Evolutionary conservation across 2,797 vertebrate species (phyloP).

Genomic region (Cossypha dichroa): DNA sequence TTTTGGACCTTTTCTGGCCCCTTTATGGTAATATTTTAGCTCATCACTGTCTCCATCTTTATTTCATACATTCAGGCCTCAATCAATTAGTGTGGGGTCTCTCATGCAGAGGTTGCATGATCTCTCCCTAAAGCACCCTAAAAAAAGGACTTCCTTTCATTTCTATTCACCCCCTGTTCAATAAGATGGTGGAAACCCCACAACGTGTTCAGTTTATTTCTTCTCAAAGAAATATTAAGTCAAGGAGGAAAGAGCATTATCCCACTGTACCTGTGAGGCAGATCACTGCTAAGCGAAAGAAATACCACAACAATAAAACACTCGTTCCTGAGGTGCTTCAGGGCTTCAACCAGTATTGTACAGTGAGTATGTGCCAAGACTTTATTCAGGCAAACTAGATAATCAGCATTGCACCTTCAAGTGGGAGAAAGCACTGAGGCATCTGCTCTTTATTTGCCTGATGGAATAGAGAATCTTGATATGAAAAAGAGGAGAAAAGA

Average conservation of each 20-base stretch:
- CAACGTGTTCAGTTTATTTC: neutral
- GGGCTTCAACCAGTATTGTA: neutral
- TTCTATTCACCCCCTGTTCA: neutral
- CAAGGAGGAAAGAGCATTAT: neutral
- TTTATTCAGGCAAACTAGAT: neutral
- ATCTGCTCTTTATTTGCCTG: neutral
- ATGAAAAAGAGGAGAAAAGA: neutral
- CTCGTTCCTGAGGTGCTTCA: constrained; percentile 11
- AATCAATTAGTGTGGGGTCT: neutral
- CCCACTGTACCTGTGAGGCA: neutral
- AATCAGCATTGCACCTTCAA: neutral
- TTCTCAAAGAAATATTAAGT: neutral
- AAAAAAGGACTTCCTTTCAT: neutral
- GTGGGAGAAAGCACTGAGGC: neutral
- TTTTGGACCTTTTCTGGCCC: neutral
- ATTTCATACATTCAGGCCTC: neutral
- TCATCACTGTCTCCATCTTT: neutral
- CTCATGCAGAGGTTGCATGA: neutral
- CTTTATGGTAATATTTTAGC: neutral
- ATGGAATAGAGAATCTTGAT: neutral
- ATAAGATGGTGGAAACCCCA: neutral
- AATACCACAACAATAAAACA: neutral
- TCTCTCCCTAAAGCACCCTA: neutral
- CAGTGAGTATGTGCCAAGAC: neutral
- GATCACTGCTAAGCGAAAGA: neutral